Evolutionary conservation across 2,797 vertebrate genomes (phyloP).

Genomic region (Pelobates cultripes): DNA sequence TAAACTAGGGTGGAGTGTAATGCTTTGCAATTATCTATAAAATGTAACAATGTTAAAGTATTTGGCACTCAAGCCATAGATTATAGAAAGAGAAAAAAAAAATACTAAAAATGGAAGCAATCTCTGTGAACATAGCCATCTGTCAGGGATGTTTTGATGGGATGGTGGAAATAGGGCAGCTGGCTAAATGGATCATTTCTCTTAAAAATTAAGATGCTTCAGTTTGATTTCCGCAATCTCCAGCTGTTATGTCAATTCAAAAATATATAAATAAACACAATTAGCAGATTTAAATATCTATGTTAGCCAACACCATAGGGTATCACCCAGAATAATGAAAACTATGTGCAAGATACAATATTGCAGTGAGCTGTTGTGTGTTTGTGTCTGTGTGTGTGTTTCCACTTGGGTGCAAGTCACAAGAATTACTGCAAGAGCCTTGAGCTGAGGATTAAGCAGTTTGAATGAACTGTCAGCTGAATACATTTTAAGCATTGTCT

Average conservation of each 20-base stretch:
- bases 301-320: background rate
- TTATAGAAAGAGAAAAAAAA: slow-evolving; percentile 51
- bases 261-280: background rate
- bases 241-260: slow-evolving; percentile 36
- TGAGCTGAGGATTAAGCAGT: slow-evolving; percentile 18
- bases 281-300: background rate
- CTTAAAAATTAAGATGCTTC: slow-evolving; percentile 54
- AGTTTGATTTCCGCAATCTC: slow-evolving; percentile 24
- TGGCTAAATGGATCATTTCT: slow-evolving; percentile 54
- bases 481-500: slow-evolving; percentile 41
- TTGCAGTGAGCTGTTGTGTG: background rate
- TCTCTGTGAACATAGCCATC: slow-evolving; percentile 63
- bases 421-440: slow-evolving; percentile 22
- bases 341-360: background rate
- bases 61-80: slow-evolving; percentile 61
- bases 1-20: too few relatives aligned
- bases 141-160: slow-evolving; percentile 57
- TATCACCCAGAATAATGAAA: background rate
- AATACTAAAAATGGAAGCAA: slow-evolving; percentile 65
- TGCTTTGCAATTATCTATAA: background rate
- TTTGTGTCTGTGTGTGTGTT: background rate
- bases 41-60: slow-evolving; percentile 65
- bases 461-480: slow-evolving; percentile 45
- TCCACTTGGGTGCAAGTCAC: slow-evolving; percentile 27
- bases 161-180: slow-evolving; percentile 59